Conservation (phyloP, 2,888 invertebrate genomes). For the Torymus aiolomorphi region DNA sequence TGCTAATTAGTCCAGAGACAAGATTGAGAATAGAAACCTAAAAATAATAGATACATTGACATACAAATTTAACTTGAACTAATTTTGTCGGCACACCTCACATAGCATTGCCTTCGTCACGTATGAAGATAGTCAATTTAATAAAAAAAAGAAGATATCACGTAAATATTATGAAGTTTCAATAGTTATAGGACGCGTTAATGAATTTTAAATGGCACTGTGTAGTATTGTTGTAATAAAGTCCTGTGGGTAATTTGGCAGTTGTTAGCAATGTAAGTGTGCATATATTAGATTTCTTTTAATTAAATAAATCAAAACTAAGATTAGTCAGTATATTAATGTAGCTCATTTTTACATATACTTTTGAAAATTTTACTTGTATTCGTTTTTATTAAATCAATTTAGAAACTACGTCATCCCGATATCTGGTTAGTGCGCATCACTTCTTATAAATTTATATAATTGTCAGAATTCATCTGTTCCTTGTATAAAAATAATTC, state of each 20-base stretch:
- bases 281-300: neutral
- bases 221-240: neutral
- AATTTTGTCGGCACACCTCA: slow-evolving; percentile 10
- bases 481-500: no score
- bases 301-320: neutral
- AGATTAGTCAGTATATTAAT: slow-evolving; percentile 15
- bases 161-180: slow-evolving; percentile 12
- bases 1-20: neutral
- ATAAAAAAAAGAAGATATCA: neutral
- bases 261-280: neutral
- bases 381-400: no score
- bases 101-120: slow-evolving; percentile 43
- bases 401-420: no score
- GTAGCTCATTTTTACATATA: no score
- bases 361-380: no score
- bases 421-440: no score
- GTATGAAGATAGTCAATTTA: slow-evolving; percentile 37
- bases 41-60: neutral
- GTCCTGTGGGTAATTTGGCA: neutral
- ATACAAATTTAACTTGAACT: slow-evolving; percentile 29
- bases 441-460: no score
- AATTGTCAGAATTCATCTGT: no score
- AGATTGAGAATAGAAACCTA: neutral
- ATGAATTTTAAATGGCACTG: neutral
- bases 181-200: slow-evolving; percentile 6